These are phyloP conservation scores for Phenganax marumi DNA, from an alignment of 92 coral and sea anemone genomes.

Conservation along the genomic window DNA sequence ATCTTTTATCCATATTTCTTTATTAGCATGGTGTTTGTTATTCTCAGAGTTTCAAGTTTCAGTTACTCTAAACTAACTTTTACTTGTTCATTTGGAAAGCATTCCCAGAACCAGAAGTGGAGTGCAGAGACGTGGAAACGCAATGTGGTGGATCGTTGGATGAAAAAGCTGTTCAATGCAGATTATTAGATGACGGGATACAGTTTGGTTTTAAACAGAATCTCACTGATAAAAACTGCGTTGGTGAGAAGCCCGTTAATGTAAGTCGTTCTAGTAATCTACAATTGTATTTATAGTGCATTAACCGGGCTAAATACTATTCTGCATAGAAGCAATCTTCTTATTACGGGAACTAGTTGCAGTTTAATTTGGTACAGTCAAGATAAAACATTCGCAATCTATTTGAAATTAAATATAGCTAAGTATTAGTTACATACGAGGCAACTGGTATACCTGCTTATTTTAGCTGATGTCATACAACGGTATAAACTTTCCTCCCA, in stretches of 20 bases:
- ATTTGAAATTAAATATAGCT: slow-evolving; percentile 14
- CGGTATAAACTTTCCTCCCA: slow-evolving; percentile 2
- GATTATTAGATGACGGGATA: slow-evolving; percentile 4
- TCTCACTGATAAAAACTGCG: background rate
- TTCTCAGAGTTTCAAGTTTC: background rate
- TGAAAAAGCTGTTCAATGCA: slow-evolving; percentile 26
- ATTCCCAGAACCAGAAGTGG: no score
- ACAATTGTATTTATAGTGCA: background rate
- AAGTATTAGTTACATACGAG: background rate
- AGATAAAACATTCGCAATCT: no score
- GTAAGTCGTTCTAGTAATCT: background rate
- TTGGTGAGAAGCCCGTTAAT: background rate
- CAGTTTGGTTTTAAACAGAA: background rate
- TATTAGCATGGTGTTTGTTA: background rate
- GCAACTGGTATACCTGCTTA: slow-evolving; percentile 39
- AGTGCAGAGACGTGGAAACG: slow-evolving; percentile 3
- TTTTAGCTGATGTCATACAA: slow-evolving; percentile 27
- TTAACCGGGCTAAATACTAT: no score
- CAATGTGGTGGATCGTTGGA: slow-evolving; percentile 5
- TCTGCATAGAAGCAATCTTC: background rate
- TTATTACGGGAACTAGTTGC: no score
- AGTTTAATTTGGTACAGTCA: background rate
- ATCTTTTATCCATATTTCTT: no score
- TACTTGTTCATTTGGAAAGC: background rate
- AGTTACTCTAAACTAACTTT: no score